phyloP scores from a whole-genome alignment of 92 coral and sea anemone species.

The Hydrozoanthus gracilis region DNA sequence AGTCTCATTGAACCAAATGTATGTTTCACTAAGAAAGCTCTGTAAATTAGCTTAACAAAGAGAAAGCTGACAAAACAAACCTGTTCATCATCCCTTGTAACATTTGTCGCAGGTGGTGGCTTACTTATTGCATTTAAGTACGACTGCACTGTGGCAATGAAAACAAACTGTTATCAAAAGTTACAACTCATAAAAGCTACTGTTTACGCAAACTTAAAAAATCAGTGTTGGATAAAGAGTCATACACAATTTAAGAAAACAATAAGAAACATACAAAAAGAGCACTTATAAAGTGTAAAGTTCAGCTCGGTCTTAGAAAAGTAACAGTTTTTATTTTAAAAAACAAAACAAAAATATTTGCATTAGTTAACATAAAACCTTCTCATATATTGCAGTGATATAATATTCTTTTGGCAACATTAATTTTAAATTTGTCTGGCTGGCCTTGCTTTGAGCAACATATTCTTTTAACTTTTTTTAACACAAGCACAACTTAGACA shows the following conservation, averaged over 20 bases:
- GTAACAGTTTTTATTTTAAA: background rate
- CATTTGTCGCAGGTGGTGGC: constrained; percentile 68
- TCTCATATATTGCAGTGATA: too few species aligned
- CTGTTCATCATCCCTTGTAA: constrained; percentile 93
- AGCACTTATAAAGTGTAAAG: background rate
- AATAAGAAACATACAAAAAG: background rate
- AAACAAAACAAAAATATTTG: background rate
- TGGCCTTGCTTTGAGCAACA: too few species aligned
- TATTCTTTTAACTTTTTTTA: too few species aligned
- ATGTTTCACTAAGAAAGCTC: too few species aligned
- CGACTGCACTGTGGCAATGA: constrained; percentile 69
- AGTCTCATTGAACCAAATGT: too few species aligned
- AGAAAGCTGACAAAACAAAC: constrained; percentile 36
- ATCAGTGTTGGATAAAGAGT: too few species aligned
- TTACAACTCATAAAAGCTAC: background rate
- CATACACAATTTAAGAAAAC: background rate
- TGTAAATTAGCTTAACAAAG: too few species aligned
- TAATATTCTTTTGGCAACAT: too few species aligned
- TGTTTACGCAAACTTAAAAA: too few species aligned
- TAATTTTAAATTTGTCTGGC: too few species aligned
- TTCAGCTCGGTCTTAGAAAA: background rate
- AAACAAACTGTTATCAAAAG: background rate
- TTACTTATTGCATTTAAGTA: constrained; percentile 84
- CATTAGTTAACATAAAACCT: too few species aligned
- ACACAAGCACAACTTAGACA: too few species aligned